Evolutionary conservation across 2,797 vertebrate species (phyloP).

Genomic region (Phyllotis vaccarum): DNA sequence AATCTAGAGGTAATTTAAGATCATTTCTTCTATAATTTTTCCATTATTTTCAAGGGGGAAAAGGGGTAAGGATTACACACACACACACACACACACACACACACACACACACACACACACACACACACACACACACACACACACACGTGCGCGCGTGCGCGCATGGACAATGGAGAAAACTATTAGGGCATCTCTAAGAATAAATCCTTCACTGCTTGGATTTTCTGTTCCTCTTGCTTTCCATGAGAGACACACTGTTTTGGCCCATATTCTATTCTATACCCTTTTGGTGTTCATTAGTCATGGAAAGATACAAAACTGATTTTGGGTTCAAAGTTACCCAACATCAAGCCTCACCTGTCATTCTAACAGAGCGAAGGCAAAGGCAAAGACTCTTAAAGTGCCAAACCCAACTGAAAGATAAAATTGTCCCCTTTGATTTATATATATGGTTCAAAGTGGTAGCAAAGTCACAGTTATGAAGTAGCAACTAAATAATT

Average conservation of each 20-base stretch:
- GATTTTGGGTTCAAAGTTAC: constrained; percentile 58
- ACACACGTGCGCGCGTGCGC: too few relatives aligned
- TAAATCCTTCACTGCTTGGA: constrained; percentile 30
- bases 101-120: too few relatives aligned
- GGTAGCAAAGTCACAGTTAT: neutral
- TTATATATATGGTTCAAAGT: neutral
- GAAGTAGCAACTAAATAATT: neutral
- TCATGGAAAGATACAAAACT: constrained; percentile 17
- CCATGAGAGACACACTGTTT: neutral
- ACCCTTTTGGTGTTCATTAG: constrained; percentile 33
- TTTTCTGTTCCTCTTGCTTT: neutral
- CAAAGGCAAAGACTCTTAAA: neutral
- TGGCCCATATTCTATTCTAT: neutral
- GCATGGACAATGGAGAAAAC: constrained; percentile 61
- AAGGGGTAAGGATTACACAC: neutral
- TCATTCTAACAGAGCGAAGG: neutral
- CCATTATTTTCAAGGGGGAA: neutral
- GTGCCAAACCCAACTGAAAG: neutral
- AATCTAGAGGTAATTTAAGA: constrained; percentile 61
- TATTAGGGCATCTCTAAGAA: neutral
- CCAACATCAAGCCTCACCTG: neutral
- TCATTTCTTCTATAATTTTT: constrained; percentile 64
- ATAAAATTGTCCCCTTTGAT: neutral
- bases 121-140: too few relatives aligned
- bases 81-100: too few relatives aligned